Conservation (phyloP, 1,140 invertebrate genomes). For the Rhyzopertha dominica region DNA sequence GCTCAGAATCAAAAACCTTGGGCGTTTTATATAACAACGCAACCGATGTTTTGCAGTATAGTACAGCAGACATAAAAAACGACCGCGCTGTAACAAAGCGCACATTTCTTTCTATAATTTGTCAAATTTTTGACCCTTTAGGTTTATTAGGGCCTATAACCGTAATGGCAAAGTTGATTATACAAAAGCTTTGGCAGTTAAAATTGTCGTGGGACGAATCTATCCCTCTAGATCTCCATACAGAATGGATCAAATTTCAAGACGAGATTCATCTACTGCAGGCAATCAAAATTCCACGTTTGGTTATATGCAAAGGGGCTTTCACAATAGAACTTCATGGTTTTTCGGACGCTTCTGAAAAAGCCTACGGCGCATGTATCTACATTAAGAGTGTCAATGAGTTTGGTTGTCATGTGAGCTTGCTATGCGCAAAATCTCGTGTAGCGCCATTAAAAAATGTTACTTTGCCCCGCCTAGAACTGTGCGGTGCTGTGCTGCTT, state of each 20-base stretch:
- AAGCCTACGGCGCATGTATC: slow-evolving; percentile 26
- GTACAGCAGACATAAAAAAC: slow-evolving; percentile 1
- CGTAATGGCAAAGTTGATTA: slow-evolving; percentile 24
- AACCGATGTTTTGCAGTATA: slow-evolving; percentile 6
- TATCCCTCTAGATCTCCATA: slow-evolving; percentile 14
- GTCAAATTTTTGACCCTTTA: slow-evolving; percentile 35
- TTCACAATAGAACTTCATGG: slow-evolving; percentile 30
- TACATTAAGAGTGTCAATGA: slow-evolving; percentile 30
- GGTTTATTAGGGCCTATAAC: slow-evolving; percentile 30
- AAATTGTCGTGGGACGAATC: slow-evolving; percentile 27
- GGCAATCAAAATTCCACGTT: not conserved
- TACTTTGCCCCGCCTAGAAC: slow-evolving; percentile 26
- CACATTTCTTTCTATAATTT: slow-evolving; percentile 18
- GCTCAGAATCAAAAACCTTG: slow-evolving; percentile 8
- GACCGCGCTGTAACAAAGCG: slow-evolving; percentile 17
- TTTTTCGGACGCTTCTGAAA: slow-evolving; percentile 37
- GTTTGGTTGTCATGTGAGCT: slow-evolving; percentile 9
- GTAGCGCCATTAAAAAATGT: slow-evolving; percentile 30
- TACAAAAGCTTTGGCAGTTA: slow-evolving; percentile 28
- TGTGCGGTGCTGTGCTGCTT: slow-evolving; percentile 36
- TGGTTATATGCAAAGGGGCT: not conserved
- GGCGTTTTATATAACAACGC: slow-evolving; percentile 6
- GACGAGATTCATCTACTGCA: not conserved
- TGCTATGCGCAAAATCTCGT: slow-evolving; percentile 27
- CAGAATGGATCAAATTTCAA: not conserved